Evolutionary conservation across 2,797 vertebrate genomes (phyloP), one percentile per base, ranked within the genome.

Genomic region (Semotilus atromaculatus): DNA sequence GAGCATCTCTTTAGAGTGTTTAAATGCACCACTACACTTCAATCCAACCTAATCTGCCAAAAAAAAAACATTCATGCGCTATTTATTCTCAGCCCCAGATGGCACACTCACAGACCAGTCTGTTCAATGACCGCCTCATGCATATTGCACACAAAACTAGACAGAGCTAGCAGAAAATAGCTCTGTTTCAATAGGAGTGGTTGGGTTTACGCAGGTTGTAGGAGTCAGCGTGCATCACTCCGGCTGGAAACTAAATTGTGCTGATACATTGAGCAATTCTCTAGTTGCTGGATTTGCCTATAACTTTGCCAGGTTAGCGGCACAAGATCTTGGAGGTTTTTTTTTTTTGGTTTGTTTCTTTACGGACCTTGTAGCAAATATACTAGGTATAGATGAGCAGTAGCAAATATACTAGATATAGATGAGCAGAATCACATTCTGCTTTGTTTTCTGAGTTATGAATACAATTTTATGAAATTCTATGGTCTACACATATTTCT

Each of bases 21-120:
- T 74, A 85, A 77, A 80, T 73, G 86, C 64, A 43, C 58, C 18
- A 75, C 36, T 74, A 66, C 31, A n/a, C 71, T 79, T 86, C 67
- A 74, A 66, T 77, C 38, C 82, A 84, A 62, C 38, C 40, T 18
- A 66, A 68, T 86, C 64, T 73, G 66, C 76, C 62, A 51, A 38
- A 5, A 67, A 67, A 23, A 23, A 26, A 83, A 73, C 53, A 71
- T 66, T 80, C 21, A 68, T 26, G 43, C 8, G 11, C 76, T 26
- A 40, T 75, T 26, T 79, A 31, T 26, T 48, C 58, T 64, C 55
- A 79, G 38, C 26, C 58, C 38, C 58, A 79, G 58, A 79, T 79
- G 60, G 58, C 19, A 79, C 38, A 45, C 60, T 48, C 60, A 79
- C 18, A 64, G 40, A 48, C 60, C 76, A 66, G 38, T 66, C 75